Evolutionary conservation across 2,797 vertebrate genomes (phyloP), one percentile per base, ranked within the genome.

Genomic region (Mareca penelope): DNA sequence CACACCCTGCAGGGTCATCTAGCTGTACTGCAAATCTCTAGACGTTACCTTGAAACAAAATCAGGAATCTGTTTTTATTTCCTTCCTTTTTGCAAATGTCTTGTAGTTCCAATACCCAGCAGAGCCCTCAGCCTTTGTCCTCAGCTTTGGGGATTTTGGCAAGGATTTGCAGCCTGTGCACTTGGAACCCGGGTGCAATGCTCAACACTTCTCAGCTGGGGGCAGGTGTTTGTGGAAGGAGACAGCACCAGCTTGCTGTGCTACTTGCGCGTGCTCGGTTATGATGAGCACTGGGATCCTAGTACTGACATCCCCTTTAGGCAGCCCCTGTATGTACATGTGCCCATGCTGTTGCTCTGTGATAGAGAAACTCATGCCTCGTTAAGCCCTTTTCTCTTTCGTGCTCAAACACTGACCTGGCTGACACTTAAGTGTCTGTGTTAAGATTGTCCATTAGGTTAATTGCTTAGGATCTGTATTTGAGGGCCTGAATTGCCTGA

Each of bases 201-300:
- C 0, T 0, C 5, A 3, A 3, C 57, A 28, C 29, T 71, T 59
- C 50, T 63, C 71, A 3, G 0, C 35, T 26, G 42, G 50, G 42
- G 52, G 18, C 44, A 83, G 52, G 50, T 56, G 40, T 44, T 59
- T 68, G 60, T 52, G 33, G 80, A 24, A 61, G 56, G 56, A 6
- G 12, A 37, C 52, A 60, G 39, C 31, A 19, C n/a, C 23, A 28
- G 53, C 65, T 56, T 31, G 59, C 31, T 76, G 10, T 35, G 3
- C 64, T 48, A 1, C 40, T 80, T 14, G 2, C 16, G 65, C 52
- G 39, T 22, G 2, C 4, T 28, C 56, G 6, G 7, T 26, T 65
- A 4, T 5, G 35, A 18, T 28, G 35, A 10, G 39, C 48, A 40
- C 40, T 16, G 40, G 35, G 23, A 9, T 63, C 17, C 1, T 6